Conservation (phyloP, 2,113 vertebrate genomes). For the Pelodiscus sinensis region DNA sequence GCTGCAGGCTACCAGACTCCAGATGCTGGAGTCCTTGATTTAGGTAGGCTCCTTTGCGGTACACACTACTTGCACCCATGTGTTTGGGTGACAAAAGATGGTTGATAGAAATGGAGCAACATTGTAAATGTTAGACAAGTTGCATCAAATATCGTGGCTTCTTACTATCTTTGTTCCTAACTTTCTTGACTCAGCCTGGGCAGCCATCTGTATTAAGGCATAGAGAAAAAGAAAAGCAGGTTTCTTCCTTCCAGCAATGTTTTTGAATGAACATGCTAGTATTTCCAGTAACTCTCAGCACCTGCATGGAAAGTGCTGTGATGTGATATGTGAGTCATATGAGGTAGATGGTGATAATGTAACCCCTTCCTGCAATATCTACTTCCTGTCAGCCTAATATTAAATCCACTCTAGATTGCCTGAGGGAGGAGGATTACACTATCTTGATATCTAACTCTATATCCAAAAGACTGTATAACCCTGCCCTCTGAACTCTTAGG, state of each 20-base stretch:
- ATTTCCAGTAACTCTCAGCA: background rate
- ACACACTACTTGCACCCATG: background rate
- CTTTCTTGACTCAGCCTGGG: background rate
- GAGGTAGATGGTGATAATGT: slow-evolving; percentile 52
- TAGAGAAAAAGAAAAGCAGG: background rate
- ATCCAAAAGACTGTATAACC: slow-evolving; percentile 1
- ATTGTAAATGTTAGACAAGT: background rate
- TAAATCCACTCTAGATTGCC: slow-evolving; percentile 25
- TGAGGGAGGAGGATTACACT: background rate
- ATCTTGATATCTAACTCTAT: slow-evolving; percentile 5
- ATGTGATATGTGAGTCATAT: slow-evolving; percentile 27
- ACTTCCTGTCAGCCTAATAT: background rate
- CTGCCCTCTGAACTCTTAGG: background rate
- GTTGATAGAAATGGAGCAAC: background rate
- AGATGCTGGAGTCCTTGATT: background rate
- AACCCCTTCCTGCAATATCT: slow-evolving; percentile 15
- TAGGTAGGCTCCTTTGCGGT: background rate
- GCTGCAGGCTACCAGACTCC: background rate
- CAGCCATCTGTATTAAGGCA: background rate
- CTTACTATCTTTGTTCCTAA: background rate
- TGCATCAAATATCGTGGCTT: rapidly evolving
- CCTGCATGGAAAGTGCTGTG: slow-evolving; percentile 36
- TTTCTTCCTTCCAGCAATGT: background rate
- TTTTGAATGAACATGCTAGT: background rate
- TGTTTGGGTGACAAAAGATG: background rate